Evolutionary conservation across 2,797 vertebrate genomes (phyloP).

Genomic region (Phylloscopus collybita): DNA sequence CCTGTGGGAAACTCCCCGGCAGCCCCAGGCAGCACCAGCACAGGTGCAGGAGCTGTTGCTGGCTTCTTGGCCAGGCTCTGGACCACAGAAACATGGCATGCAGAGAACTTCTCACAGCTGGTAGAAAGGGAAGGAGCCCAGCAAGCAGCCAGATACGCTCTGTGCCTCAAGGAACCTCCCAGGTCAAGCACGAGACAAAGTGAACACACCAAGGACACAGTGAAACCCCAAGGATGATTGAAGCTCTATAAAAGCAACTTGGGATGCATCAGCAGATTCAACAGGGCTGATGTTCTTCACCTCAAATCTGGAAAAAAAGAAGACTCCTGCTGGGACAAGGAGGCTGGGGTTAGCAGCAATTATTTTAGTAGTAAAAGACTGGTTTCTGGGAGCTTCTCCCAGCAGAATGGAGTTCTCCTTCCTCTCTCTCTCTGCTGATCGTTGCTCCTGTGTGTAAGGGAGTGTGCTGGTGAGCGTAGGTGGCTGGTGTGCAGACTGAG

Average conservation of each 20-base stretch:
- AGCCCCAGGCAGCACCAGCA: not conserved
- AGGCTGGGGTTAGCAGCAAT: not conserved
- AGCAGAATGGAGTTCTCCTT: not conserved
- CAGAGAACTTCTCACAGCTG: not conserved
- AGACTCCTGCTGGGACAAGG: not conserved
- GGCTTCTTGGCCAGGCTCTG: not conserved
- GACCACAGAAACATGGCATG: not conserved
- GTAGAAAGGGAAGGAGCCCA: not conserved
- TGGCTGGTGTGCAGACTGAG: not conserved
- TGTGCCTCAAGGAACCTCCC: not conserved
- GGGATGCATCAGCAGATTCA: not conserved
- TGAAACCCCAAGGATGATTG: not conserved
- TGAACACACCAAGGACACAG: not conserved
- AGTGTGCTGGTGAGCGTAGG: constrained; percentile 27
- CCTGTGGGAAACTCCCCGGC: not conserved
- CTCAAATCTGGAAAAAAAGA: not conserved
- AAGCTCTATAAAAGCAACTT: not conserved
- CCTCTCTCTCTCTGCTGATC: not conserved
- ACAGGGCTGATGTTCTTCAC: not conserved
- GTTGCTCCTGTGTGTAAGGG: not conserved
- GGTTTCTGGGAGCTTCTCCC: not conserved
- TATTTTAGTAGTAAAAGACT: not conserved
- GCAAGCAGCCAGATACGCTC: not conserved
- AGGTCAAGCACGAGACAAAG: not conserved
- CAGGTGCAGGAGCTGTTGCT: fast-evolving